Evolutionary conservation across 1,140 invertebrate genomes (phyloP).

Genomic region (Cydia amplana): DNA sequence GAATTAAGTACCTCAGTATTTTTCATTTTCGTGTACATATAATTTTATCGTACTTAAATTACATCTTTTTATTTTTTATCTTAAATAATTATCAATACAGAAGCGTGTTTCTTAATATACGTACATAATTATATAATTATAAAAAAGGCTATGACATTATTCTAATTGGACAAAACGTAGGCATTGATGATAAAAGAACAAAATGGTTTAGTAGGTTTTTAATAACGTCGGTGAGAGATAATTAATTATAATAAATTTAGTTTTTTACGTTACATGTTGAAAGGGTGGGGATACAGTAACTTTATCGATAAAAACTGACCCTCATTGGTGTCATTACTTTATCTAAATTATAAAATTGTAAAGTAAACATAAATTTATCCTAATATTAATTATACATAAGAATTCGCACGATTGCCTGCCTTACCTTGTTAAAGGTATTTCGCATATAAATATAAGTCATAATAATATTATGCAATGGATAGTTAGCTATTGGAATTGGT

Average conservation of each 20-base stretch:
- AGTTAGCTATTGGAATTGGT: slow-evolving; percentile 8
- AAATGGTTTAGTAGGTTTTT: neutral
- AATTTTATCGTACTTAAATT: neutral
- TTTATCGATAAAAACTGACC: neutral
- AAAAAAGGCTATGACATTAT: neutral
- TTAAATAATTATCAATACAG: neutral
- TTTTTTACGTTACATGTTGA: neutral
- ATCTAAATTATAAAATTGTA: neutral
- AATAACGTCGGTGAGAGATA: neutral
- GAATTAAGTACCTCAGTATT: neutral
- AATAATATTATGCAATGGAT: slow-evolving; percentile 15
- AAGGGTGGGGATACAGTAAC: neutral
- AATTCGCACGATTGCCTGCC: slow-evolving; percentile 27
- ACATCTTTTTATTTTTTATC: neutral
- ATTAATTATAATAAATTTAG: neutral
- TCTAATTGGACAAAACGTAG: neutral
- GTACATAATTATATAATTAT: neutral
- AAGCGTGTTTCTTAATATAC: neutral
- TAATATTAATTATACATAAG: slow-evolving; percentile 24
- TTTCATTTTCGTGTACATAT: neutral
- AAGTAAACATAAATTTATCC: slow-evolving; percentile 16
- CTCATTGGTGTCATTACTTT: neutral
- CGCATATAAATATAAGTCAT: slow-evolving; percentile 1
- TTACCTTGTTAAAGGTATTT: slow-evolving; percentile 26
- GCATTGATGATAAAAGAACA: neutral